Evolutionary conservation across 2,888 invertebrate genomes (phyloP), one percentile per base, ranked within the genome.

Genomic region (Xestia c-nigrum): DNA sequence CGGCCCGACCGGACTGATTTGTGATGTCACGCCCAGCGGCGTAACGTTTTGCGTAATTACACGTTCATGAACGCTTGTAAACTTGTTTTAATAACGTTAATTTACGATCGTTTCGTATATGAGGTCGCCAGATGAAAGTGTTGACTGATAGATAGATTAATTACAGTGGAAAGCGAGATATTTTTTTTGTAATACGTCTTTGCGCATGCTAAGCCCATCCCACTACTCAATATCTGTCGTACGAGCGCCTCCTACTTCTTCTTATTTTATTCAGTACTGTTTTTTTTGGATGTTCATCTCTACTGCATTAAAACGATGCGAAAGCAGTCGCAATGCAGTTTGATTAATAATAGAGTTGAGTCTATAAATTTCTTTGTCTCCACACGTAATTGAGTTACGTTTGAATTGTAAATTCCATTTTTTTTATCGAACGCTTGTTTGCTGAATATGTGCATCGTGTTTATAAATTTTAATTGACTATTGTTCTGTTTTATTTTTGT

Each of bases 1-100:
- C 94, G 93, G 92, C 92, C 91, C 92, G 93, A 94, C 92, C 92
- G 94, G 95, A 94, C 95, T 96, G 96, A 96, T 95, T 96, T 96
- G 96, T 96, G 96, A 96, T 96, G 97, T 96, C 96, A 97, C 97
- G 96, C 96, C 96, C 97, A 96, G 93, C 96, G 95, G 96, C 96
- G 96, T 96, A 97, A 96, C 95, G 94, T 96, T 96, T 97, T 96
- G 96, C 96, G 96, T 96, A 96, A 96, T 96, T 96, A 96, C 92
- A 94, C 89, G 92, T 92, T 92, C 92, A 93, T 92, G 94, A 95
- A 93, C 86, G 93, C 93, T 93, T 94, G 93, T 96, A 95, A 96
- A 96, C 96, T 95, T 92, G 96, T 95, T 96, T 95, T 95, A 95
- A 95, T 96, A 95, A 94, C 91, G 92, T 93, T 94, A 95, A 96